Conservation (phyloP, 2,797 vertebrate genomes). For the Gouania willdenowi region DNA sequence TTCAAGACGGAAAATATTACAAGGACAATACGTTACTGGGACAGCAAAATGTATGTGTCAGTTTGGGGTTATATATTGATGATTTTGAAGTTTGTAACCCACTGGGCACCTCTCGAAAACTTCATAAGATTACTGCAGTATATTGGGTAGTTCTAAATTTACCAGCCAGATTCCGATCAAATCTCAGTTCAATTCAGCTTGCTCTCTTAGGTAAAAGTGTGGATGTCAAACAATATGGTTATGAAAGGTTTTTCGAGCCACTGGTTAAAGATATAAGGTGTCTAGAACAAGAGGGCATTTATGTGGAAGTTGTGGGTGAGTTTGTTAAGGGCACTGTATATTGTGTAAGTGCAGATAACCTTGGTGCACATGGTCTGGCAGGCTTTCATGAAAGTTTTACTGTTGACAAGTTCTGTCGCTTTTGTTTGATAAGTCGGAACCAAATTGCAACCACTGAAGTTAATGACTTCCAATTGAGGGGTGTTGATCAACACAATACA, state of each 20-base stretch:
- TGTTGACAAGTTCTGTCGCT: too few species aligned
- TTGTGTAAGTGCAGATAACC: constrained; percentile 14
- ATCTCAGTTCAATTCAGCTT: constrained; percentile 8
- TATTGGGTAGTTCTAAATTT: constrained; percentile 11
- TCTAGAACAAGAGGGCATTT: constrained; percentile 1
- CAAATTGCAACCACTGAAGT: not conserved
- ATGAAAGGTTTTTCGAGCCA: constrained; percentile 4
- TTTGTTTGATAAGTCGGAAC: too few species aligned
- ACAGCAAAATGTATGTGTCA: not conserved
- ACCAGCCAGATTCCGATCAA: not conserved
- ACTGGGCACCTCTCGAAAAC: constrained; percentile 2
- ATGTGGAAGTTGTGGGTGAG: constrained; percentile 2
- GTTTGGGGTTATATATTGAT: not conserved
- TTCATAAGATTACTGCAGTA: constrained; percentile 6
- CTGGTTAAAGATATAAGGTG: constrained; percentile 12
- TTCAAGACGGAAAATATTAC: not conserved
- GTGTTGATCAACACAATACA: not conserved
- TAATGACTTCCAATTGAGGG: not conserved
- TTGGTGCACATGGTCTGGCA: too few species aligned
- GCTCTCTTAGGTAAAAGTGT: constrained; percentile 16
- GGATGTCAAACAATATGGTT: constrained; percentile 15
- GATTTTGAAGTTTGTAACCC: too few species aligned
- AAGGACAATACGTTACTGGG: not conserved
- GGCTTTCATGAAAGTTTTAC: too few species aligned
- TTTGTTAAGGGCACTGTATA: constrained; percentile 2